Base-by-base conservation (phyloP, 2,888 invertebrate species). In the Itoplectis maculator region DNA sequence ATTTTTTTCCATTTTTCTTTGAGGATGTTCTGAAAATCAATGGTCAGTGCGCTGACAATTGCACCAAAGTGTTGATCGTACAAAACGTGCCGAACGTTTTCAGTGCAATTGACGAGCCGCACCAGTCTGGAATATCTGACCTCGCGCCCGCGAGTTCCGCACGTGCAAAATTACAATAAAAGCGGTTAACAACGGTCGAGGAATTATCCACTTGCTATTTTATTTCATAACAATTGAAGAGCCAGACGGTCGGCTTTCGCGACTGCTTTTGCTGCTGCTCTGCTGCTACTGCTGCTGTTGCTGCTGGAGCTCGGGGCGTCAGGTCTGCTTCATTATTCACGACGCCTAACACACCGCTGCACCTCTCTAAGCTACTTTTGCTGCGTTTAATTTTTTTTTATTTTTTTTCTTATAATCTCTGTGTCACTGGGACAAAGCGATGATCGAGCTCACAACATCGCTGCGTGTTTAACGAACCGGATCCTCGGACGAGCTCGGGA, bases 391-490 rank as follows among this genome's bases (percentile, higher is more conserved):
- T 47, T 47, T 29, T 29, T 29, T 29, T 29, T 5, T 3, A 29
- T 29, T 37, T 61, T 61, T 61, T 35, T 29, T 29, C 8, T 56
- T 42, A 70, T 72, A 29, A 59, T 54, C 56, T 45, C 11, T 45
- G 45, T 59, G 45, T 45, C 70, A 45, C 11, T 45, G 11, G 56
- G 45, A 72, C 70, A 72, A 72, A 72, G 70, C 70, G 70, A 35
- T 45, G 45, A 72, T 18, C 56, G 56, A 56, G 18, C 35, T 59
- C 54, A 42, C 45, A 45, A 72, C 70, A 45, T 11, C 40, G 40
- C 6, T 13, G 45, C 45, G 65, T 23, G 42, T 45, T n/a, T n/a
- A n/a, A n/a, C n/a, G n/a, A 20, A 65, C 13, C 9, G 6, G 15
- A 2, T 29, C 5, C 29, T 20, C 9, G 45, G 9, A 9, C 61